These are phyloP conservation scores for Drosophila maculinotata DNA, from an alignment of 2,888 invertebrate genomes.

Conservation along the genomic window DNA sequence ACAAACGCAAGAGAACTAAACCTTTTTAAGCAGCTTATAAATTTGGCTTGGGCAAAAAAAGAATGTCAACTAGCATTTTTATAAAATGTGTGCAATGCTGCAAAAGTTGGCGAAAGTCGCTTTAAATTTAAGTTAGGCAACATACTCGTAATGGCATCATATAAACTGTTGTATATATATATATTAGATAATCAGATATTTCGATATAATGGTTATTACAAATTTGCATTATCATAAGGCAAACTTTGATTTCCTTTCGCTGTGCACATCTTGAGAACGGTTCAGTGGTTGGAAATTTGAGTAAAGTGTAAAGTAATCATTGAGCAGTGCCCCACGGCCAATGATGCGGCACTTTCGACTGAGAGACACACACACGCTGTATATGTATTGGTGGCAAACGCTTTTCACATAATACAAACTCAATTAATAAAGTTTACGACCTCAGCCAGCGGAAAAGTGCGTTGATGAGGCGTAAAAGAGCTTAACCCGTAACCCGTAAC, in stretches of 20 bases:
- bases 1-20: not conserved
- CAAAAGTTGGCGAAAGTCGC: constrained; percentile 15
- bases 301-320: constrained; percentile 47
- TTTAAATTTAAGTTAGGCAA: constrained; percentile 19
- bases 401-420: constrained; percentile 64
- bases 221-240: constrained; percentile 57
- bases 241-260: constrained; percentile 45
- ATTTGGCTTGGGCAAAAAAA: constrained; percentile 1
- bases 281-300: not conserved
- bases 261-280: constrained; percentile 5
- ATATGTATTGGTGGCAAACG: constrained; percentile 3
- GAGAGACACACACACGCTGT: not conserved
- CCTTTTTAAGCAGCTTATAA: constrained; percentile 1
- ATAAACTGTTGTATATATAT: constrained; percentile 25
- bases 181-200: too few relatives aligned
- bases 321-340: constrained; percentile 38
- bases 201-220: constrained; percentile 22
- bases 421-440: constrained; percentile 75
- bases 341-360: constrained; percentile 51
- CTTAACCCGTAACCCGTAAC: constrained; percentile 50
- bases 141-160: constrained; percentile 12
- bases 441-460: constrained; percentile 64
- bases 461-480: constrained; percentile 74
- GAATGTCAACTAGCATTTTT: constrained; percentile 2
- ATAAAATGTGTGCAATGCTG: constrained; percentile 3